phyloP scores from a whole-genome alignment of 2,797 vertebrate species.

The Knipowitschia caucasica region DNA sequence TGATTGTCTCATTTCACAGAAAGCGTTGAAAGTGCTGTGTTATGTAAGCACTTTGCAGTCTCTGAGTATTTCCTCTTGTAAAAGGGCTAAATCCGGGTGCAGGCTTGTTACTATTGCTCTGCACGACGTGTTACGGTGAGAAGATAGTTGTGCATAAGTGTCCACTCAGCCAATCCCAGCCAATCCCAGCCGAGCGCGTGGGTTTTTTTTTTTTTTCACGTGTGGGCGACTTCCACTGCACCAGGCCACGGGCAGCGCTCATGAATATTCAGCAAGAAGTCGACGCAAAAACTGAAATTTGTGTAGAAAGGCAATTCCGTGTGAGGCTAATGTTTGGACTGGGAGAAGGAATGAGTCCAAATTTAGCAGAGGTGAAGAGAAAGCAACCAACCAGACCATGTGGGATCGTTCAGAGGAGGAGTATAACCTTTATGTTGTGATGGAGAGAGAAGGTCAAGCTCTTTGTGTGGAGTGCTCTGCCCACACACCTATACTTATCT shows the following conservation, averaged over 20 bases:
- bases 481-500: slow-evolving; percentile 21
- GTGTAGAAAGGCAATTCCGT: slow-evolving; percentile 25
- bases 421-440: slow-evolving; percentile 35
- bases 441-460: slow-evolving; percentile 30
- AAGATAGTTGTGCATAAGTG: slow-evolving; percentile 22
- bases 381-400: no score
- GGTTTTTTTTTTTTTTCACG: slow-evolving; percentile 31
- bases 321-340: slow-evolving; percentile 26
- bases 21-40: no score
- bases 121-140: slow-evolving; percentile 24
- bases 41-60: no score
- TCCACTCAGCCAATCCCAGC: slow-evolving; percentile 40
- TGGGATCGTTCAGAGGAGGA: slow-evolving; percentile 22
- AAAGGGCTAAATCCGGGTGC: not conserved
- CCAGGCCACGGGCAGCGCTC: slow-evolving; percentile 26
- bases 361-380: not conserved
- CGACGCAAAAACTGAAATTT: slow-evolving; percentile 30
- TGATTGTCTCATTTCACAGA: no score
- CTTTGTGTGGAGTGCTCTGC: slow-evolving; percentile 16
- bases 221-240: slow-evolving; percentile 51
- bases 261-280: slow-evolving; percentile 40
- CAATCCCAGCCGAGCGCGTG: slow-evolving; percentile 33
- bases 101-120: slow-evolving; percentile 7
- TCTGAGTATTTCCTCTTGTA: not conserved
- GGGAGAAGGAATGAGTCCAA: not conserved